These are phyloP conservation scores for Urophycis tenuis DNA, from an alignment of 2,797 vertebrate genomes.

Conservation along the genomic window DNA sequence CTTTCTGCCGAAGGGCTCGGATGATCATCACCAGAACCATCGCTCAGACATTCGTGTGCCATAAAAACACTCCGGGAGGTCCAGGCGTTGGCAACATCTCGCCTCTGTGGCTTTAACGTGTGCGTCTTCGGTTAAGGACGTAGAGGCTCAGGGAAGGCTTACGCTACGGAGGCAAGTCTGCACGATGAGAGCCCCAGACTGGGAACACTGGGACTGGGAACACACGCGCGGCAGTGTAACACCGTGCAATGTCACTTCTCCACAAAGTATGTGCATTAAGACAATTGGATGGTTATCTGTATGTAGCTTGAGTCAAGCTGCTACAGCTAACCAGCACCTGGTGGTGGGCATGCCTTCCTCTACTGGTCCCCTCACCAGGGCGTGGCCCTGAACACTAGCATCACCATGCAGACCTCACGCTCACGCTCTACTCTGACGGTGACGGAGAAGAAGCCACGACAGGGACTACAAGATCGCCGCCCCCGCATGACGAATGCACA, in stretches of 20 bases:
- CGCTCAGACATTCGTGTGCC: too few species aligned
- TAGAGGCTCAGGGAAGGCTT: too few species aligned
- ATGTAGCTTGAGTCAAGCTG: not conserved
- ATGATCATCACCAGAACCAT: too few species aligned
- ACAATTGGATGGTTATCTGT: not conserved
- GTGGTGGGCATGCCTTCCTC: not conserved
- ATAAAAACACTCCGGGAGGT: too few species aligned
- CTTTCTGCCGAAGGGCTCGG: conserved; percentile 87
- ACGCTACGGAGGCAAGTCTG: too few species aligned
- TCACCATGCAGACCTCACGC: conserved; percentile 89
- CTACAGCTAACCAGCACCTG: not conserved
- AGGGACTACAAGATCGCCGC: conserved; percentile 88
- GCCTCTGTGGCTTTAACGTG: too few species aligned
- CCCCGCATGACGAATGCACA: conserved; percentile 92
- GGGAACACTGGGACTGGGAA: too few species aligned
- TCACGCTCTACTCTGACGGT: conserved; percentile 91
- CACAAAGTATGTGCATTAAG: not conserved
- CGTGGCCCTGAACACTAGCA: conserved; percentile 76
- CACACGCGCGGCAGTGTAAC: too few species aligned
- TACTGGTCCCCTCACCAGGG: conserved; percentile 65
- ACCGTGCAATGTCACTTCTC: conserved; percentile 50
- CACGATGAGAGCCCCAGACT: too few species aligned
- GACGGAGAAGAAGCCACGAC: conserved; percentile 75
- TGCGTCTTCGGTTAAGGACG: too few species aligned
- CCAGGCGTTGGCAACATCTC: too few species aligned